Conservation (phyloP, 2,888 invertebrate genomes). For the Acanthosoma haemorrhoidale region DNA sequence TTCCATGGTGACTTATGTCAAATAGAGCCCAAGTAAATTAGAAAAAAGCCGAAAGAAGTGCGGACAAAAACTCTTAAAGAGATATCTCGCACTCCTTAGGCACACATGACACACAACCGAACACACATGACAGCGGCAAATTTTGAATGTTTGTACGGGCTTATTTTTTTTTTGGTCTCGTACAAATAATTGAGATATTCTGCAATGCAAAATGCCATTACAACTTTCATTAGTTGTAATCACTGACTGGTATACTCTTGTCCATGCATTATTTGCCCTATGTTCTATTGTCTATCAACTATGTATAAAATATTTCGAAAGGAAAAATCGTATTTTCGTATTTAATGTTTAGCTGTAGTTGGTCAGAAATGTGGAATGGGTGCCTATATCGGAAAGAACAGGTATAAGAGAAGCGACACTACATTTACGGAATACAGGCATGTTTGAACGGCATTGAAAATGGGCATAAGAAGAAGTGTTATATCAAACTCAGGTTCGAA, state of each 20-base stretch:
- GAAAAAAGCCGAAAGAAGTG: conserved; percentile 21
- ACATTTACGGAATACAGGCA: too few relatives aligned
- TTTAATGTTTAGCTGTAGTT: too few relatives aligned
- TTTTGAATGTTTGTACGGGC: conserved; percentile 33
- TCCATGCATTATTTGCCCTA: neutral
- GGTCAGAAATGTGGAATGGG: too few relatives aligned
- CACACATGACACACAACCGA: too few relatives aligned
- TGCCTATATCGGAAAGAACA: too few relatives aligned
- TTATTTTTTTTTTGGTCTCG: conserved; percentile 27
- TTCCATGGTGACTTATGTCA: neutral
- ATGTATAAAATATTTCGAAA: neutral
- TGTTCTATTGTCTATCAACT: neutral
- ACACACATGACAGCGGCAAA: conserved; percentile 20
- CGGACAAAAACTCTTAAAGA: conserved; percentile 18
- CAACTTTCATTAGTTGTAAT: neutral
- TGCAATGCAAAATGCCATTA: too few relatives aligned
- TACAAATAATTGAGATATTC: conserved; percentile 30
- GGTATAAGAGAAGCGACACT: too few relatives aligned
- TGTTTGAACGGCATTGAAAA: too few relatives aligned
- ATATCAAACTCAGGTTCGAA: neutral
- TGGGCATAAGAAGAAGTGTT: too few relatives aligned
- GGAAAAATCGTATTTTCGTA: neutral
- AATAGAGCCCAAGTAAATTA: neutral
- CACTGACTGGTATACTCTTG: neutral
- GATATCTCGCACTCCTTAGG: conserved; percentile 23